A percentile compares a stretch with the other conserved stretches of the same genome.
Conservation (phyloP, 2,113 vertebrate species). For the Chaetorhynchus papuensis region DNA sequence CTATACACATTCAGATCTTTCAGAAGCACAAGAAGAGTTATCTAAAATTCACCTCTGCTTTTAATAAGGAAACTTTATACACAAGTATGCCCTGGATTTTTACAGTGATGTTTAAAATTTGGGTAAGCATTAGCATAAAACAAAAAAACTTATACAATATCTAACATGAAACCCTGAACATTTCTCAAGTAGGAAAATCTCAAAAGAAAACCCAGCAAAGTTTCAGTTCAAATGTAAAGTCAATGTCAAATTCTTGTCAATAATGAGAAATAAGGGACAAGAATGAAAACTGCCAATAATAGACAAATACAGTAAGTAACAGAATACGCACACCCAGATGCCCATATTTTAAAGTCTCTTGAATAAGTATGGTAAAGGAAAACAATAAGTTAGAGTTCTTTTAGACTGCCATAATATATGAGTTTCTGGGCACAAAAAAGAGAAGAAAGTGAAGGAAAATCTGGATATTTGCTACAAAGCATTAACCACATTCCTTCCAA, state of each 20-base stretch:
- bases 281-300: neutral
- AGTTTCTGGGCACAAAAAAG: neutral
- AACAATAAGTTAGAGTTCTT: neutral
- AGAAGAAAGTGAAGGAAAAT: neutral
- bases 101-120: neutral
- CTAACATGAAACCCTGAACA: neutral
- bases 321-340: neutral
- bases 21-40: neutral
- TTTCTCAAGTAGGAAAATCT: neutral
- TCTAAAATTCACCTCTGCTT: neutral
- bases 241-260: neutral
- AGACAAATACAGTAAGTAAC: neutral
- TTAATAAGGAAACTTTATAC: neutral
- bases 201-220: neutral
- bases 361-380: neutral
- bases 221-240: neutral
- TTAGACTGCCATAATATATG: neutral
- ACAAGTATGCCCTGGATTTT: neutral
- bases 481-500: neutral
- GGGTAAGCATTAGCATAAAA: neutral
- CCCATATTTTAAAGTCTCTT: neutral
- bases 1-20: neutral
- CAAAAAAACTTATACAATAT: neutral
- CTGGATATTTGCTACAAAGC: neutral
- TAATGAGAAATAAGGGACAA: neutral